phyloP scores from a whole-genome alignment of 2,797 vertebrate species.

The Spinus olivaceus region DNA sequence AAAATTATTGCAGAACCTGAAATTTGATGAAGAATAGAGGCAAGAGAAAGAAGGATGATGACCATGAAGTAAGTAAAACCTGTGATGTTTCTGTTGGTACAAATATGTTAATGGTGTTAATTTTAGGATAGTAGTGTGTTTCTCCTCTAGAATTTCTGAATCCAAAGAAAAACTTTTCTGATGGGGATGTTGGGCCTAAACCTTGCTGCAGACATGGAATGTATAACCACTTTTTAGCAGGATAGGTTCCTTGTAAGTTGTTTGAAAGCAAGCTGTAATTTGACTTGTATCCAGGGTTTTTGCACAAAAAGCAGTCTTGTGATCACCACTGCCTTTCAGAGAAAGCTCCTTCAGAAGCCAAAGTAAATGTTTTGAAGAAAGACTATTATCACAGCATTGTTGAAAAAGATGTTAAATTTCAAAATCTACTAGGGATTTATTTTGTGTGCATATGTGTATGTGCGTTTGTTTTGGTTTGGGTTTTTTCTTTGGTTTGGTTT shows the following conservation, averaged over 20 bases:
- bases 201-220: background rate
- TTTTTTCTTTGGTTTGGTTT: background rate
- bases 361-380: background rate
- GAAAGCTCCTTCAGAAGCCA: background rate
- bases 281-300: background rate
- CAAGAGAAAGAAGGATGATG: background rate
- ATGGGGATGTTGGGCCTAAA: background rate
- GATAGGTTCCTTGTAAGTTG: background rate
- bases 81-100: background rate
- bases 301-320: background rate
- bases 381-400: background rate
- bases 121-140: background rate
- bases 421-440: background rate
- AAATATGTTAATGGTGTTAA: background rate
- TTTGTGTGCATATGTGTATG: background rate
- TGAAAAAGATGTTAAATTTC: background rate
- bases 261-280: background rate
- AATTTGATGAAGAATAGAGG: background rate
- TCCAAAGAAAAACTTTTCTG: background rate
- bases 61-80: background rate
- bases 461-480: background rate
- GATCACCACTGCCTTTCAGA: background rate
- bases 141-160: background rate
- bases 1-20: background rate
- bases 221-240: background rate